Percentiles rank a stretch among this genome's conserved stretches.
These are phyloP conservation scores for Xanthia togata DNA, from an alignment of 2,888 invertebrate genomes.

Conservation along the genomic window DNA sequence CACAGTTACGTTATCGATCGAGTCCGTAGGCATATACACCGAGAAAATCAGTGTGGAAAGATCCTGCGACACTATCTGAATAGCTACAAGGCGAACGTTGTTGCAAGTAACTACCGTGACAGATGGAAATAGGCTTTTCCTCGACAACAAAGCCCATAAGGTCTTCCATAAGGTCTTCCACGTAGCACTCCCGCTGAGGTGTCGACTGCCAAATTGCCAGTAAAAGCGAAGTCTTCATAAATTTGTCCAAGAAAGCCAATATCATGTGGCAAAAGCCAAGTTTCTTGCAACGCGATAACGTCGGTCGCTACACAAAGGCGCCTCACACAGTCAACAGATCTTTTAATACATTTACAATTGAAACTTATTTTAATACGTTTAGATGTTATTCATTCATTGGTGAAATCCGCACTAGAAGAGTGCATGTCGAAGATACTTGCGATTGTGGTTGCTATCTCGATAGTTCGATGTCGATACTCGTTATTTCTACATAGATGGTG, in stretches of 20 bases:
- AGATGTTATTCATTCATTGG: too few species aligned
- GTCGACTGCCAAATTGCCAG: neutral
- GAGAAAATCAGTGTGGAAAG: too few species aligned
- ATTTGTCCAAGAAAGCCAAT: neutral
- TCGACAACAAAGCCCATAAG: neutral
- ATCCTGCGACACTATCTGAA: neutral
- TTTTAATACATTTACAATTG: neutral
- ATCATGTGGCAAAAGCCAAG: neutral
- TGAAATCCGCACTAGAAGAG: too few species aligned
- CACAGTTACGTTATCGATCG: neutral
- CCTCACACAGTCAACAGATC: conserved; percentile 8
- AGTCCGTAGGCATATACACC: neutral
- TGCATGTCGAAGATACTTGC: too few species aligned
- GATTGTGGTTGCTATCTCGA: too few species aligned
- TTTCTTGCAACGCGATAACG: neutral
- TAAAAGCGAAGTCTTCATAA: neutral
- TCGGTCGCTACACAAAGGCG: neutral
- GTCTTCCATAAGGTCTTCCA: neutral
- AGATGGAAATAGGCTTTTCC: neutral
- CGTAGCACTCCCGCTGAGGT: neutral
- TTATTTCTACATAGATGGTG: neutral
- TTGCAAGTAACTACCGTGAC: neutral
- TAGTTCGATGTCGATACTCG: too few species aligned
- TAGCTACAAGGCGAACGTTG: neutral
- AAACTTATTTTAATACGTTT: too few species aligned